phyloP scores from a whole-genome alignment of 92 coral and sea anemone species.

The Palythoa grandis region DNA sequence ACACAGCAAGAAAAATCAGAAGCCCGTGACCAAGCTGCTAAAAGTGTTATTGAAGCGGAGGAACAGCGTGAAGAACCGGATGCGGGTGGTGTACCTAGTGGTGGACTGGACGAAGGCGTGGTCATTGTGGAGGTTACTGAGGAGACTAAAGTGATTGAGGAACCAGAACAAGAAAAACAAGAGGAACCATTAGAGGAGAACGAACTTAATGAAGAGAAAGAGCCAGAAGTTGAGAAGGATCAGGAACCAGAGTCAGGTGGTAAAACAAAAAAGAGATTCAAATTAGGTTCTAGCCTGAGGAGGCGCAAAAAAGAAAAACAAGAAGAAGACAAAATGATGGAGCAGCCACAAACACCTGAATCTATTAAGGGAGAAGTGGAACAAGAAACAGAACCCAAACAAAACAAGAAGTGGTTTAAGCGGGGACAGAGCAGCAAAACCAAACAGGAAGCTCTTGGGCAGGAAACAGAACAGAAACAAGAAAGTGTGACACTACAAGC shows the following conservation, averaged over 20 bases:
- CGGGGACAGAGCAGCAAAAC: conserved; percentile 59
- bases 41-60: background rate
- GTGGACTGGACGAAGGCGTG: conserved; percentile 9
- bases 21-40: background rate
- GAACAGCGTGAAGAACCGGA: background rate
- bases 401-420: conserved; percentile 54
- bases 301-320: conserved; percentile 22
- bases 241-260: conserved; percentile 15
- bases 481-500: conserved; percentile 13
- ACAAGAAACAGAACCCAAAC: conserved; percentile 21
- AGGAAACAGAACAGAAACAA: conserved; percentile 12
- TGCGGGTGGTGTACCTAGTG: background rate
- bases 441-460: conserved; percentile 9
- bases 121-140: conserved; percentile 31
- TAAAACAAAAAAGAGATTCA: conserved; percentile 33
- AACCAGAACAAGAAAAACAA: background rate
- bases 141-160: conserved; percentile 39
- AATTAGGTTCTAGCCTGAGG: conserved; percentile 15
- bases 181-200: conserved; percentile 30
- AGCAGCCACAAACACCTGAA: conserved; percentile 1
- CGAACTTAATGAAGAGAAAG: conserved; percentile 11
- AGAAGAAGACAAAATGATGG: conserved; percentile 8
- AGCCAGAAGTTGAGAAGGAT: conserved; percentile 37
- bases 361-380: background rate
- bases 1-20: background rate